Base-by-base conservation (phyloP, 2,888 invertebrate species). In the Megamerina dolium region DNA sequence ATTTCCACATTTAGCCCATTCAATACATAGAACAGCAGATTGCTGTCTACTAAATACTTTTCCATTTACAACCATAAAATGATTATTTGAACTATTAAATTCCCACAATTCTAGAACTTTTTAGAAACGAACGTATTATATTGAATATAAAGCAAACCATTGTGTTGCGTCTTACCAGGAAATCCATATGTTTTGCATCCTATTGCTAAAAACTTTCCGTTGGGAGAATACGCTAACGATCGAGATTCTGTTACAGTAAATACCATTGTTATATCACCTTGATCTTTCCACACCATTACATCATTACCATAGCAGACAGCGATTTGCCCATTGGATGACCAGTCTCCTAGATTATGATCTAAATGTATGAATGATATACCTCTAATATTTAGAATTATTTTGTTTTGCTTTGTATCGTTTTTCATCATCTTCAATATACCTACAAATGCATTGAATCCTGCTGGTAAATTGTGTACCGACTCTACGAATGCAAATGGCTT, bases 401-500 rank as follows among this genome's bases (percentile, higher is more conserved):
- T 30, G 5, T 9, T n/a, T 30, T n/a, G n/a, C 5, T 9, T 30
- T 5, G 10, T 30, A n/a, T 30, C 5, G 9, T 9, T 13, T 30
- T 30, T 31, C 3, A 31, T 10, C 9, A 32, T 10, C 12, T 20
- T 35, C 17, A 5, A 3, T 20, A 45, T 53, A 63, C 63, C 56
- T 32, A 56, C 56, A 38, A 49, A 52, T 18, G 53, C 46, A 34
- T 56, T 49, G 29, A 61, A 62, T 4, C 57, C 60, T 1, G n/a
- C n/a, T n/a, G 67, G 63, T 41, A 70, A 50, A 49, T 70, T 68
- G 42, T 70, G 70, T 5, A 65, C 67, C 31, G 68, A 61, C 37
- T 61, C 63, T 5, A 60, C 45, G 46, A 55, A 59, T 1, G 62
- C 66, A 6, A 55, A 43, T 1, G 71, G 70, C 14, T 57, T 60